Percentiles rank a stretch among this genome's conserved stretches.
phyloP scores from a whole-genome alignment of 2,113 vertebrate genomes.

The Potamarius usumacintae region DNA sequence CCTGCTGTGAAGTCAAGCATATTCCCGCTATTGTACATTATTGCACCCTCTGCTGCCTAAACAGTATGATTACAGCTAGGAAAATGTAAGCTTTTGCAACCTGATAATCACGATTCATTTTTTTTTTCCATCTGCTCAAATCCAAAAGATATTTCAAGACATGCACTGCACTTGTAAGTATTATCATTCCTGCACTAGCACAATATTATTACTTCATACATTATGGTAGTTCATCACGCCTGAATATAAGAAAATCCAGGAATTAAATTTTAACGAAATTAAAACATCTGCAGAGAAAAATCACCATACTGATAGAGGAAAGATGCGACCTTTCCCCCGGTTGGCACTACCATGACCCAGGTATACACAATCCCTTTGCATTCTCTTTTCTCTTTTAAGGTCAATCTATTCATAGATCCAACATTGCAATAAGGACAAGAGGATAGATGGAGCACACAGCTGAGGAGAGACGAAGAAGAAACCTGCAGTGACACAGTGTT shows the following conservation, averaged over 20 bases:
- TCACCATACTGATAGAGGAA: not conserved
- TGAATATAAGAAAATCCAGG: not conserved
- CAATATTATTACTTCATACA: not conserved
- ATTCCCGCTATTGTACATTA: too few species aligned
- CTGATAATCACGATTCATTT: too few species aligned
- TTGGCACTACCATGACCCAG: slow-evolving; percentile 1
- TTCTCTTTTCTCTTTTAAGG: slow-evolving; percentile 14
- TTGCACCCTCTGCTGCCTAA: too few species aligned
- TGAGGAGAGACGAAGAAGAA: not conserved
- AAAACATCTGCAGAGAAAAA: not conserved
- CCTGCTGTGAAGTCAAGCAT: too few species aligned
- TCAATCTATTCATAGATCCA: slow-evolving; percentile 48
- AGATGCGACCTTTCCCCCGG: slow-evolving; percentile 22
- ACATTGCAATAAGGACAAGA: slow-evolving; percentile 45
- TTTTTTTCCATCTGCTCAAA: not conserved
- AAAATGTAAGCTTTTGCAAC: too few species aligned
- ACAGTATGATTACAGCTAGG: too few species aligned
- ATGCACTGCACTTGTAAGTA: not conserved
- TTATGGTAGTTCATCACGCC: not conserved
- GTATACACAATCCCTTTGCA: not conserved
- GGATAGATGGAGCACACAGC: slow-evolving; percentile 7
- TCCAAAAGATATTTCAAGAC: not conserved
- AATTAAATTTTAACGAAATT: not conserved
- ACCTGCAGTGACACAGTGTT: not conserved
- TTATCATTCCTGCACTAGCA: not conserved